Base-by-base conservation (phyloP, 2,113 vertebrate species). In the Bambusicola thoracicus region DNA sequence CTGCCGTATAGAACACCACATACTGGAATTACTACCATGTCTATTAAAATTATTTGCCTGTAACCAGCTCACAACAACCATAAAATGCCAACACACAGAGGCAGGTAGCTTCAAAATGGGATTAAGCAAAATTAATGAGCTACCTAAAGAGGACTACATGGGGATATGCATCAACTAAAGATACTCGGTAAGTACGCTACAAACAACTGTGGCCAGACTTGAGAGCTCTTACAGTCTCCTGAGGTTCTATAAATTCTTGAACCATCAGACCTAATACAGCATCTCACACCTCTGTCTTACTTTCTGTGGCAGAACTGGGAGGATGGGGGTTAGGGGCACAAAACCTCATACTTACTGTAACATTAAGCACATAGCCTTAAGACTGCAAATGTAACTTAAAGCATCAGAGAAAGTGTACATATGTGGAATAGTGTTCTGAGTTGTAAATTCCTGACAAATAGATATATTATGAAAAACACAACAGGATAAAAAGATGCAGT, bases 361-460 rank as follows among this genome's bases (percentile, higher is more conserved):
- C 38, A 8, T 36, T 32, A 61, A 7, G 40, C 38, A 92, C n/a
- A 77, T 2, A 53, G 30, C 20, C 30, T 53, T 34, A 7, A 72
- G 53, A 72, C 0, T 40, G 30, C 53, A 74, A 51, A 59, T 17
- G 40, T n/a, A 67, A 79, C 12, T 41, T 61, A 17, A 73, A 79
- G 40, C 53, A 61, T 24, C n/a, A 77, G 13, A 40, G 49, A 43
- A 76, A 10, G 5, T 10, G 8, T 8, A n/a, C 6, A 6, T 40
- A 51, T 0, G 0, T 15, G 29, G 27, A 70, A 53, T 1, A 59
- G 6, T 15, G 22, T n/a, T 63, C 41, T 11, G 19, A 77, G 43
- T 1, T 58, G 15, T 20, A 10, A 30, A 65, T 21, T 58, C 41
- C 63, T 44, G 30, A 58, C 4, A 11, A 38, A 55, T 13, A 56